phyloP scores from a whole-genome alignment of 2,797 vertebrate species.

The Anguilla megastoma region DNA sequence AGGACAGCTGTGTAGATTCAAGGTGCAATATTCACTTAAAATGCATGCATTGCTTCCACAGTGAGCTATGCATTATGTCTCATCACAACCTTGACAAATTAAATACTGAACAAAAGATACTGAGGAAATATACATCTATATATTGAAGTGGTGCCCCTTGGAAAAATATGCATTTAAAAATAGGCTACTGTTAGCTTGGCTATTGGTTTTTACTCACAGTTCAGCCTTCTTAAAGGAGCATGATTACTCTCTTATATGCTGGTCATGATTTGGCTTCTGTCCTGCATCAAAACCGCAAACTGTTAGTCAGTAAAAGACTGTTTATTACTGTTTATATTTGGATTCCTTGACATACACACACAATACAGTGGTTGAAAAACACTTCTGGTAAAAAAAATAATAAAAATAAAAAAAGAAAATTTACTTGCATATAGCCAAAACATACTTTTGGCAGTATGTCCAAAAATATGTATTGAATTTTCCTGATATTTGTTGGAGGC shows the following conservation, averaged over 20 bases:
- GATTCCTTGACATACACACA: too few species aligned
- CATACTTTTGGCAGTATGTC: too few species aligned
- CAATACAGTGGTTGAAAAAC: too few species aligned
- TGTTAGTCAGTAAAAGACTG: neutral
- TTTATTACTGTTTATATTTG: too few species aligned
- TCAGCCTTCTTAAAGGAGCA: constrained; percentile 33
- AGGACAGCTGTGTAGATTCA: neutral
- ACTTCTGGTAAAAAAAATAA: too few species aligned
- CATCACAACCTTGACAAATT: neutral
- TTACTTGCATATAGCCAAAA: too few species aligned
- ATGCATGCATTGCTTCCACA: neutral
- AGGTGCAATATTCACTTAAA: neutral
- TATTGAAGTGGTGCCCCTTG: constrained; percentile 18
- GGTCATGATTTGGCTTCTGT: neutral
- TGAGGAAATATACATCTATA: neutral
- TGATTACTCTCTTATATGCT: constrained; percentile 23
- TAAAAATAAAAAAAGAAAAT: too few species aligned
- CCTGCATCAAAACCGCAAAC: neutral
- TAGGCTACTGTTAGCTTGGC: constrained; percentile 3
- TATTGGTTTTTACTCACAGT: constrained; percentile 37
- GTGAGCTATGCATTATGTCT: neutral
- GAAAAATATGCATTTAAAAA: constrained; percentile 25
- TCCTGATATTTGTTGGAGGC: too few species aligned
- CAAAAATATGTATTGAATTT: too few species aligned
- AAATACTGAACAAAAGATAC: neutral